Conservation (phyloP, 2,113 vertebrate genomes). For the Alaudala cheleensis region DNA sequence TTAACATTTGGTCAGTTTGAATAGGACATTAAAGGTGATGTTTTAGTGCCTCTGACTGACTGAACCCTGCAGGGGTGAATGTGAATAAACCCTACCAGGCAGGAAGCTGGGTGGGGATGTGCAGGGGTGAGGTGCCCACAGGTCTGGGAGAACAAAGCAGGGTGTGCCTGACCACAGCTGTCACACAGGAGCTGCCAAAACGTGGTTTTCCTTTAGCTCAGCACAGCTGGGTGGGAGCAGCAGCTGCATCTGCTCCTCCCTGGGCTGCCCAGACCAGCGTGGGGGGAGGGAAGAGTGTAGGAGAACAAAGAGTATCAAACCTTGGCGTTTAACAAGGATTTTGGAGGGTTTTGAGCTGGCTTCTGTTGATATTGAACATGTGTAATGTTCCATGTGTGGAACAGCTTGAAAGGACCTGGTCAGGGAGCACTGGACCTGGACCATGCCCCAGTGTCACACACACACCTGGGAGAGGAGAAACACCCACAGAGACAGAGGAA, state of each 20-base stretch:
- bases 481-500: fast-evolving
- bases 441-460: fast-evolving
- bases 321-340: background rate
- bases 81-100: background rate
- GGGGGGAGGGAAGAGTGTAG: background rate
- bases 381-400: background rate
- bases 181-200: background rate
- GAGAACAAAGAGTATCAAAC: background rate
- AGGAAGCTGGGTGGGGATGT: background rate
- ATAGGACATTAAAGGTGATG: background rate
- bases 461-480: background rate
- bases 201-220: background rate
- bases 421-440: background rate
- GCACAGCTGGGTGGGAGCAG: background rate
- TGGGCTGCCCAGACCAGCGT: background rate
- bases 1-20: background rate
- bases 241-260: background rate
- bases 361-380: background rate
- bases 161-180: background rate
- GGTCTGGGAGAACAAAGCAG: background rate
- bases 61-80: fast-evolving
- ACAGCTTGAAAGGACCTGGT: background rate
- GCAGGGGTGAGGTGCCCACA: background rate
- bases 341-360: background rate
- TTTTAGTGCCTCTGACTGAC: background rate